Evolutionary conservation across 2,888 invertebrate genomes (phyloP).

Genomic region (Sarcophaga caerulescens): DNA sequence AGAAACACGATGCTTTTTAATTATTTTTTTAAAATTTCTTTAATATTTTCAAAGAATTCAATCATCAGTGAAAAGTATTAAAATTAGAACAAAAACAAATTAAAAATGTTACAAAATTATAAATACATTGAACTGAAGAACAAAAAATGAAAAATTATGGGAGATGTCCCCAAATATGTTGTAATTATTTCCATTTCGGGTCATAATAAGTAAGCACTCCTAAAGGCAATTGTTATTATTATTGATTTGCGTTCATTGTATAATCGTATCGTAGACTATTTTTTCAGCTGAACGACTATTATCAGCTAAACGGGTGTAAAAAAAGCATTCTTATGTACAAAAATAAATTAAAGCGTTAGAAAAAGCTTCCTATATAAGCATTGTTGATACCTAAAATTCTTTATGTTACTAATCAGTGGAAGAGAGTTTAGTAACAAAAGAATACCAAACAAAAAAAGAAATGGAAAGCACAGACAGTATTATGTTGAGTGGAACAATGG

Average conservation of each 20-base stretch:
- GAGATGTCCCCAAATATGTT: conserved; percentile 81
- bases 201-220: conserved; percentile 69
- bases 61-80: conserved; percentile 41
- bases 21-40: not conserved
- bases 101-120: conserved; percentile 51
- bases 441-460: no score
- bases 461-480: not conserved
- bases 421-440: no score
- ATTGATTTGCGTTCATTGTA: not conserved
- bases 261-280: not conserved
- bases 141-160: conserved; percentile 74
- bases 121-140: conserved; percentile 66
- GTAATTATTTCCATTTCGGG: conserved; percentile 80
- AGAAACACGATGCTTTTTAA: not conserved
- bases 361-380: not conserved
- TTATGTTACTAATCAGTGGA: no score
- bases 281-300: not conserved
- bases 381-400: no score
- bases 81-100: not conserved
- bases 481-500: conserved; percentile 70
- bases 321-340: no score
- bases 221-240: conserved; percentile 67
- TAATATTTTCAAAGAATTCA: conserved; percentile 35
- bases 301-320: no score
- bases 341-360: not conserved